Evolutionary conservation across 2,888 invertebrate genomes (phyloP).

Genomic region (Perizoma affinitatum): DNA sequence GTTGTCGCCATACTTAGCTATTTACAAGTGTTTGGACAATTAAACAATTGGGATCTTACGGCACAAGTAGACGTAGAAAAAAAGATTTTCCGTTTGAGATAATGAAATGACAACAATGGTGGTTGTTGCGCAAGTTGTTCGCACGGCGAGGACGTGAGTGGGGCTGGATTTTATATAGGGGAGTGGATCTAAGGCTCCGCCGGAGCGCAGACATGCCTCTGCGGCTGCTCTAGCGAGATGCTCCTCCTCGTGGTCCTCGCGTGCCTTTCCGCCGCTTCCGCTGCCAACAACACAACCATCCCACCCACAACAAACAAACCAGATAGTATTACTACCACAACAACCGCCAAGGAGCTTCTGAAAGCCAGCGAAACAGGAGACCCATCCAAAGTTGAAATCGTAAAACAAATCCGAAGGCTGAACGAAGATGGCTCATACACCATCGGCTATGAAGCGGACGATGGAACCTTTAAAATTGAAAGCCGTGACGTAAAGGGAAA

Average conservation of each 20-base stretch:
- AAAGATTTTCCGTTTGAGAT: constrained; percentile 84
- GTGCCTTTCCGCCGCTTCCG: constrained; percentile 55
- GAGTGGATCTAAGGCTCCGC: constrained; percentile 65
- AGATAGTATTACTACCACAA: constrained; percentile 58
- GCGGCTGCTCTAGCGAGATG: constrained; percentile 72
- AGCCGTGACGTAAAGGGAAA: constrained; percentile 91
- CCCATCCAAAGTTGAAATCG: constrained; percentile 89
- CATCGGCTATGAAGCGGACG: constrained; percentile 93
- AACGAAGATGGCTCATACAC: constrained; percentile 94
- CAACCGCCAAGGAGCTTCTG: constrained; percentile 81
- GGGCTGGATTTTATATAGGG: constrained; percentile 82
- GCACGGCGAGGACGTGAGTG: constrained; percentile 73
- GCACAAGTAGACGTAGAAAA: constrained; percentile 69
- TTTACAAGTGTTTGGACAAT: constrained; percentile 70
- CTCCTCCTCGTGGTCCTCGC: constrained; percentile 66
- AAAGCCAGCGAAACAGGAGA: constrained; percentile 87
- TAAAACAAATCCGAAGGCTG: constrained; percentile 91
- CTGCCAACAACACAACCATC: constrained; percentile 54
- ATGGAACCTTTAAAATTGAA: constrained; percentile 94
- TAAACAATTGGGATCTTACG: constrained; percentile 79
- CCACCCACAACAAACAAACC: constrained; percentile 56
- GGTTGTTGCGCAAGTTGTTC: constrained; percentile 74
- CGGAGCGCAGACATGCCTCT: constrained; percentile 77
- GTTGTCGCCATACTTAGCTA: constrained; percentile 60
- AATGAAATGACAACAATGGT: constrained; percentile 82